These are phyloP conservation scores for Poeciliopsis infans DNA, from an alignment of 2,797 vertebrate genomes.

Conservation along the genomic window DNA sequence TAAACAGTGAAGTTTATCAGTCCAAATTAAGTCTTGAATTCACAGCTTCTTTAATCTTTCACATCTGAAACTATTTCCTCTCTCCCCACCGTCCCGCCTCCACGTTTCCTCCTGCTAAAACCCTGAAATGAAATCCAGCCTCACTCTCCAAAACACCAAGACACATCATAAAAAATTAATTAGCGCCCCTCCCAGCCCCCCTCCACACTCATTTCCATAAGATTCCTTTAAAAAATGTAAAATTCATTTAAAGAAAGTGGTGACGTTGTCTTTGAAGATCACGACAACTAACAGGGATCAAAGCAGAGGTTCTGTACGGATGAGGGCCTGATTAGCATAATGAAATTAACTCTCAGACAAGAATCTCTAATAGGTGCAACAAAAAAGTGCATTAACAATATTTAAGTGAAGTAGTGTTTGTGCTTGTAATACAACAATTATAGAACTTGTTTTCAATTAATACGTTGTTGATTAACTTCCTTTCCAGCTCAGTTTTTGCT, in stretches of 20 bases:
- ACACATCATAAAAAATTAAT: conserved; percentile 99
- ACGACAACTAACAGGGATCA: conserved; percentile 99
- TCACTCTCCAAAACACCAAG: conserved; percentile 93
- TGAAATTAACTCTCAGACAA: conserved; percentile 99
- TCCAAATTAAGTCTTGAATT: conserved; percentile 94
- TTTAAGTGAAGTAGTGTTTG: conserved; percentile 98
- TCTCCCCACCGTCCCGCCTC: conserved; percentile 41
- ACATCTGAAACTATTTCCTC: conserved; percentile 86
- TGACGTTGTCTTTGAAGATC: conserved; percentile 99
- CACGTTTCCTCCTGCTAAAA: conserved; percentile 89
- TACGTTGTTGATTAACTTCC: conserved; percentile 96
- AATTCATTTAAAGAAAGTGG: conserved; percentile 99
- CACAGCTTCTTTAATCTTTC: conserved; percentile 97
- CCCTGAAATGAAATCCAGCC: conserved; percentile 91
- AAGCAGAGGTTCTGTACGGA: conserved; percentile 97
- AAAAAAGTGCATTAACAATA: conserved; percentile 95
- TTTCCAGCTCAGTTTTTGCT: conserved; percentile 61
- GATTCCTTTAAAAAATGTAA: conserved; percentile 94
- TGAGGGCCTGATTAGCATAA: conserved; percentile 99
- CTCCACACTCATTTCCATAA: conserved; percentile 92
- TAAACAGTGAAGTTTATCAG: conserved; percentile 98
- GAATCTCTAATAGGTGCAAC: conserved; percentile 99
- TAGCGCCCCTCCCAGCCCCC: conserved; percentile 79
- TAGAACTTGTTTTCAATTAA: conserved; percentile 97
- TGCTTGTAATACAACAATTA: conserved; percentile 98